These are phyloP conservation scores for Nycticebus coucang DNA, from an alignment of 2,113 vertebrate genomes.

Conservation along the genomic window DNA sequence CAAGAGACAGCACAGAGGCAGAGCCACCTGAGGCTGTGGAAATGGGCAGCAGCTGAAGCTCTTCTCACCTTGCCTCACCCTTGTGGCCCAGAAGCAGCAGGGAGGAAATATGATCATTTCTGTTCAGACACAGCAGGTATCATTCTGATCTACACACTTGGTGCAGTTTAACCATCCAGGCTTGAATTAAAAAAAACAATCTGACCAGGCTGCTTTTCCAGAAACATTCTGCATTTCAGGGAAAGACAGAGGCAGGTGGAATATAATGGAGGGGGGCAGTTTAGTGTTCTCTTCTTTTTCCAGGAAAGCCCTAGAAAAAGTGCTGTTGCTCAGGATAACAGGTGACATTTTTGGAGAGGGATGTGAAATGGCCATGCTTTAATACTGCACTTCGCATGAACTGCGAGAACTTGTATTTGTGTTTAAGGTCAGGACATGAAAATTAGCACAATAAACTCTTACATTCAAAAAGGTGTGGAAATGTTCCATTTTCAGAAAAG, in stretches of 20 bases:
- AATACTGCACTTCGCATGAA: neutral
- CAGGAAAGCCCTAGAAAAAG: neutral
- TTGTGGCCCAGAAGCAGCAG: neutral
- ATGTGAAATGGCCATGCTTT: neutral
- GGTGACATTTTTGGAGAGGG: neutral
- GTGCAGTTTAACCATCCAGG: neutral
- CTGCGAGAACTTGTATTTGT: neutral
- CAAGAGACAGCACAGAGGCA: neutral
- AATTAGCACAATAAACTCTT: neutral
- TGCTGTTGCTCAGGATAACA: neutral
- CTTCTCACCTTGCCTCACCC: neutral
- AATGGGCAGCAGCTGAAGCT: neutral
- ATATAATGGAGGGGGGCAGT: neutral
- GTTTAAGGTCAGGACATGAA: neutral
- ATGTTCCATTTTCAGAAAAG: neutral
- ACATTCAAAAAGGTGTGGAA: neutral
- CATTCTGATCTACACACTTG: neutral
- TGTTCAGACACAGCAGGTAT: neutral
- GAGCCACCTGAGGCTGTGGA: neutral
- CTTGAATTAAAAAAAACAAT: neutral
- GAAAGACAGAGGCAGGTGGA: neutral
- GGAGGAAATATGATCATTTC: neutral
- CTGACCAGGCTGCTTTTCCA: slow-evolving; percentile 5
- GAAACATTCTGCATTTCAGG: neutral
- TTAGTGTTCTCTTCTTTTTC: neutral